Base-by-base conservation (phyloP, 2,113 vertebrate species). In the Lonchura striata region DNA sequence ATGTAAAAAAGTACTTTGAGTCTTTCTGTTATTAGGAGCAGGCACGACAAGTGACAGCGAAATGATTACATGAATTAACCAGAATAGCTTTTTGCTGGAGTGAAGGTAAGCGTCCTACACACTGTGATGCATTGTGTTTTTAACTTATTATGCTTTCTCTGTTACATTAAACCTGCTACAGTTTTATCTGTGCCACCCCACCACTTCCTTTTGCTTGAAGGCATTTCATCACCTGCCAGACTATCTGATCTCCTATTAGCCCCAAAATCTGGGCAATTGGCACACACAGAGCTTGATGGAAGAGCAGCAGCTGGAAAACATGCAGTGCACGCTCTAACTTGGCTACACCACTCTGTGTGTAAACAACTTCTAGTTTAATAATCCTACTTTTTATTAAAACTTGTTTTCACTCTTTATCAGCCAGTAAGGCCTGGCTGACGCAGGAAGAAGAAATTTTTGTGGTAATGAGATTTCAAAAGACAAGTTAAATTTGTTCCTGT, bases 401-500 rank as follows among this genome's bases (percentile, higher is more conserved):
- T 75, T 80, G 8, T 61, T 74, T 88, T 83, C 25, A 87, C 17
- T 91, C 44, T 90, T 90, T 46, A 53, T 79, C 53, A 53, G 23
- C 69, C 50, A 57, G 25, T 39, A 82, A 50, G 35, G 20, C 54
- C 59, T 46, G 35, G 63, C 65, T 74, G 54, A 41, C 5, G 75
- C 70, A 96, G 92, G 91, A 96, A 96, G 50, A 41, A 87, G 69
- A 79, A 94, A 92, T 86, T 80, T 80, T 71, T 95, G 92, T 2
- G 35, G 91, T 91, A 95, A 96, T 59, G 46, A 89, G 66, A 95
- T 97, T 96, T 91, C 84, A 80, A 94, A 91, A 96, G 78, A 91
- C 72, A 68, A 80, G 86, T 69, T 92, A 79, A 87, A 80, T 92
- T 92, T 82, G 50, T 87, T 94, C 16, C 2, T 86, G 17, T 53